A percentile compares a stretch with the other conserved stretches of the same genome.
Conservation (phyloP, 1,140 invertebrate genomes). For the Ostrea denselamellosa region DNA sequence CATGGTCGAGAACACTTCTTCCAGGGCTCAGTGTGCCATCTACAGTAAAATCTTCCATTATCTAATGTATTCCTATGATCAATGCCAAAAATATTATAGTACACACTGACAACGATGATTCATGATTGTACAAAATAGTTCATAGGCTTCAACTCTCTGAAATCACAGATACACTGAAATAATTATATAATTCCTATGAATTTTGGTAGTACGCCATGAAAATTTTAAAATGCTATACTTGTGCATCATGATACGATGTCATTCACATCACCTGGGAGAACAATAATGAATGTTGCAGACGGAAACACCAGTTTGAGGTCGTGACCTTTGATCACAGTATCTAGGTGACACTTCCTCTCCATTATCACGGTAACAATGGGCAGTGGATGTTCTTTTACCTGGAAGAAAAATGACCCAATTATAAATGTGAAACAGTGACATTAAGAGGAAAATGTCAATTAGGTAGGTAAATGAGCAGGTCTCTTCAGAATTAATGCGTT, state of each 20-base stretch:
- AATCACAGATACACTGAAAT: too few relatives aligned
- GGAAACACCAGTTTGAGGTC: constrained; percentile 56
- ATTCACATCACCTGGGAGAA: constrained; percentile 55
- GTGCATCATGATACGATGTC: too few relatives aligned
- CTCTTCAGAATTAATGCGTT: neutral
- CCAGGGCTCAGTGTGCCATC: constrained; percentile 66
- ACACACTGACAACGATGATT: neutral
- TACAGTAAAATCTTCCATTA: neutral
- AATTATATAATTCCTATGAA: too few relatives aligned
- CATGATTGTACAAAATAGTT: too few relatives aligned
- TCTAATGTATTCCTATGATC: neutral
- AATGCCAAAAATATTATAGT: neutral
- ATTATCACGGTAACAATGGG: constrained; percentile 61
- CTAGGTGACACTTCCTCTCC: constrained; percentile 60
- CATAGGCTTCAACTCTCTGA: too few relatives aligned
- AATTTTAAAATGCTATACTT: too few relatives aligned
- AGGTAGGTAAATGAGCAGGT: neutral
- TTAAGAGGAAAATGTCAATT: neutral
- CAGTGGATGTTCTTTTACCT: constrained; percentile 59
- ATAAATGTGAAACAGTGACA: neutral
- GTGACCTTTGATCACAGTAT: constrained; percentile 52
- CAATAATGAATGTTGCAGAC: constrained; percentile 61
- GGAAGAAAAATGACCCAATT: constrained; percentile 22
- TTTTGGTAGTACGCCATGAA: too few relatives aligned
- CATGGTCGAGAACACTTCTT: constrained; percentile 69